Evolutionary conservation across 1,140 invertebrate species (phyloP), one percentile per base, ranked within the genome.

Genomic region (Penaeus vannamei): DNA sequence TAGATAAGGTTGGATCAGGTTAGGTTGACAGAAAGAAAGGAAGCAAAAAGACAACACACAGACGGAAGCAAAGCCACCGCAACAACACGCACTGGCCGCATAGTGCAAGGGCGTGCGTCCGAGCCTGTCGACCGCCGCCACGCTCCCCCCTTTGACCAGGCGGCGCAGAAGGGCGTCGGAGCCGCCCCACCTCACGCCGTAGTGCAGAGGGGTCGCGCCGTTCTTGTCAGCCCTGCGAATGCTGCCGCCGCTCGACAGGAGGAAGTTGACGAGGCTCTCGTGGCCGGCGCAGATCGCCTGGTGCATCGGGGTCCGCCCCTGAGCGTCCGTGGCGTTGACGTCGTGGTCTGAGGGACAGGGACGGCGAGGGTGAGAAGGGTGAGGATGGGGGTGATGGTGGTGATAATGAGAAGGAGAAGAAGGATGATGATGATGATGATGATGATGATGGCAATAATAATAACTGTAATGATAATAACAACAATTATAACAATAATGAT

Each of bases 181-280:
- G n/a, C 91, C 91, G 8, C 91, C 91, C 91, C 91, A 91, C 60
- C 91, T 88, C 32, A 91, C 91, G 62, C 89, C 91, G 83, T 91
- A 90, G 86, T 91, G 91, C 0, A 91, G 64, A 64, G 91, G 91
- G 17, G 91, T 91, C 20, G 91, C 91, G 0, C 91, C 91, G n/a
- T 61, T 88, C n/a, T 84, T 87, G 85, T 91, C 91, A 8, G 82
- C 61, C 46, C 23, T 46, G 4, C 36, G 14, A n/a, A 85, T 53
- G 64, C 53, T 87, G 62, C 60, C 80, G 53, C 88, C 90, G 62
- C n/a, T 83, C 10, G 66, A 81, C 32, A 91, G 77, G 60, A 91
- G 88, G 26, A 82, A 64, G 10, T 62, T 62, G 10, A 86, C 90
- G 64, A 90, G 32, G 22, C 26, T 80, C 53, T 91, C 90, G 80